Evolutionary conservation across 2,113 vertebrate genomes (phyloP).

Genomic region (Jacana jacana): DNA sequence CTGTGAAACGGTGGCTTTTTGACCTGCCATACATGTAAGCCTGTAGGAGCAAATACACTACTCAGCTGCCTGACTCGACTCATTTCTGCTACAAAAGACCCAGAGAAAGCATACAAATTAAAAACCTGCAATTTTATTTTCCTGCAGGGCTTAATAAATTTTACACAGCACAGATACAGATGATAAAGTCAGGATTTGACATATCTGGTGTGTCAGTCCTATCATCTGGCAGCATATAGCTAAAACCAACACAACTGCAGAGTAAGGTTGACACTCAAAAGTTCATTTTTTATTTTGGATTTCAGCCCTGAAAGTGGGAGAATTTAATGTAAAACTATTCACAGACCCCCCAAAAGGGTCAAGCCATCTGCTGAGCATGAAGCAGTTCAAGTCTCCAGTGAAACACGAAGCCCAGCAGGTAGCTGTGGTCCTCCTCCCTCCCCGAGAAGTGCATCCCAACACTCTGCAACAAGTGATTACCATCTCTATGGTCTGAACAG

Average conservation of each 20-base stretch:
- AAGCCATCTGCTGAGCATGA: not conserved
- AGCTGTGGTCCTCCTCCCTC: not conserved
- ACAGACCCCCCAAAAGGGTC: not conserved
- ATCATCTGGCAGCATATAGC: not conserved
- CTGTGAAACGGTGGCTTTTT: not conserved
- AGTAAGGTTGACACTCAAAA: not conserved
- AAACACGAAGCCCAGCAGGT: not conserved
- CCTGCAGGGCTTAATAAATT: not conserved
- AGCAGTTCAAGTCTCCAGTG: not conserved
- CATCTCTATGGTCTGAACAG: not conserved
- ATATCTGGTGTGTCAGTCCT: not conserved
- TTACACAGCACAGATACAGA: not conserved
- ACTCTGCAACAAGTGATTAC: not conserved
- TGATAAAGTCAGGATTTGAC: not conserved
- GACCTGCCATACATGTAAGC: not conserved
- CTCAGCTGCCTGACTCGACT: not conserved
- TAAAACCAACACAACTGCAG: not conserved
- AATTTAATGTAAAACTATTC: not conserved
- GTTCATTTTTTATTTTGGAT: not conserved
- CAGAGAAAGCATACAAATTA: fast-evolving
- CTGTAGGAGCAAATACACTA: not conserved
- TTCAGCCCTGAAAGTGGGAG: not conserved
- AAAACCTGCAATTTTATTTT: not conserved
- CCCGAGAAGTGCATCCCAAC: fast-evolving
- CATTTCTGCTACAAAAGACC: not conserved